A percentile compares a stretch with the other conserved stretches of the same genome.
Evolutionary conservation across 2,888 invertebrate species (phyloP).

Genomic region (Malacosoma neustria): DNA sequence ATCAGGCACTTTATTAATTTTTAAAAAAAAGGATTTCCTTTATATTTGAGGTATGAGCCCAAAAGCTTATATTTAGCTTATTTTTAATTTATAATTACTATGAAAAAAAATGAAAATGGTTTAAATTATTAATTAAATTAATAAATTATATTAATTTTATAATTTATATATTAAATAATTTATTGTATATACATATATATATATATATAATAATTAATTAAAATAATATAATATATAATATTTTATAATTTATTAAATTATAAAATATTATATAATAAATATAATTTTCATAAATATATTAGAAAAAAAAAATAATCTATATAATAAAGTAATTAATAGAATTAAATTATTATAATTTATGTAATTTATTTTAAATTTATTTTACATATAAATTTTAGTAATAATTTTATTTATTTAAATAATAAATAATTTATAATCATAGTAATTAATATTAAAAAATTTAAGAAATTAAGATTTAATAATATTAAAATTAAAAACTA

Average conservation of each 20-base stretch:
- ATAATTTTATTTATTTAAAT: conserved; percentile 50
- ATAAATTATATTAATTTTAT: conserved; percentile 12
- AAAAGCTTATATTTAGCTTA: conserved; percentile 75
- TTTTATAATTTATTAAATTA: conserved; percentile 5
- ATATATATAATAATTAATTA: conserved; percentile 10
- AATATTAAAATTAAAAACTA: conserved; percentile 74
- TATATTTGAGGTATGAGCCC: conserved; percentile 78
- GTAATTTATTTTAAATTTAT: conserved; percentile 63
- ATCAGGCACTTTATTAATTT: conserved; percentile 64
- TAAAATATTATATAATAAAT: conserved; percentile 5
- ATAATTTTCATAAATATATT: conserved; percentile 16
- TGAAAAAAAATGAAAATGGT: conserved; percentile 27
- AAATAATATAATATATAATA: conserved; percentile 5
- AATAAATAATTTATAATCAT: conserved; percentile 29
- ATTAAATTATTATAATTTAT: conserved; percentile 66
- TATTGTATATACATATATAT: conserved; percentile 15
- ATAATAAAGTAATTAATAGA: conserved; percentile 23
- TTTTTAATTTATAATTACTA: conserved; percentile 38
- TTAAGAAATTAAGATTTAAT: conserved; percentile 77
- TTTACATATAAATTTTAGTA: conserved; percentile 74
- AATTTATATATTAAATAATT: conserved; percentile 16
- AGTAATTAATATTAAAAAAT: conserved; percentile 72
- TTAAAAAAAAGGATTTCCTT: conserved; percentile 55
- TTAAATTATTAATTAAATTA: conserved; percentile 21
- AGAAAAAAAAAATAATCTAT: conserved; percentile 45